These are phyloP conservation scores for Dichetophora obliterata DNA, from an alignment of 2,888 invertebrate species.

Conservation along the genomic window DNA sequence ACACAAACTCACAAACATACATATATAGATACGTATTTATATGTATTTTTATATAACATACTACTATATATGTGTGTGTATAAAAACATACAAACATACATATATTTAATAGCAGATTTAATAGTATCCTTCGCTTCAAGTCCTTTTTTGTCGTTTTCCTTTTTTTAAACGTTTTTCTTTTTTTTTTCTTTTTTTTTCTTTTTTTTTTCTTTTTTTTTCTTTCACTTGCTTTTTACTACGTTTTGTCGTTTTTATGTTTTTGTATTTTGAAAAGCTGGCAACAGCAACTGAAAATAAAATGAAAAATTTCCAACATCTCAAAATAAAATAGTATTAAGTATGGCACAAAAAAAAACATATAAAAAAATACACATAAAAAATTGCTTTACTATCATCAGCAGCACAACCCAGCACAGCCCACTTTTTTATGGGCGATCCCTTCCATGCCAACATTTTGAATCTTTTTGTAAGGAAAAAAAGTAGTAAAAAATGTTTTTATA, in stretches of 20 bases:
- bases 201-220: not conserved
- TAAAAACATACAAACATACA: conserved; percentile 33
- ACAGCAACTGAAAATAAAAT: conserved; percentile 18
- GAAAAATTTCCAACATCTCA: conserved; percentile 38
- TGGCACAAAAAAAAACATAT: conserved; percentile 32
- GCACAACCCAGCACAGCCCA: not conserved
- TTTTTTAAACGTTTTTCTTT: conserved; percentile 25
- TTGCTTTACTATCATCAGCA: not conserved
- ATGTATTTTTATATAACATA: not conserved
- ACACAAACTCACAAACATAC: conserved; percentile 36
- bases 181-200: not conserved
- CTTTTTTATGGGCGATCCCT: conserved; percentile 18
- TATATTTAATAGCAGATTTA: conserved; percentile 30
- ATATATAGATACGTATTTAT: not conserved
- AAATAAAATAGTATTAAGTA: conserved; percentile 29
- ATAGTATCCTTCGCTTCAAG: conserved; percentile 29
- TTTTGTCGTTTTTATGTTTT: conserved; percentile 6
- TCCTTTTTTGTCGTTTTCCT: conserved; percentile 19
- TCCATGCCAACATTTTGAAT: conserved; percentile 50
- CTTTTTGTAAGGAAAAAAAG: conserved; percentile 55
- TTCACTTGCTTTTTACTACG: not conserved
- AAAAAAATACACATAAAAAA: conserved; percentile 29
- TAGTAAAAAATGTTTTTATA: conserved; percentile 56
- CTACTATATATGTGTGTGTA: not conserved
- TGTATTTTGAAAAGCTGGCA: conserved; percentile 30